phyloP scores from a whole-genome alignment of 2,888 invertebrate species.

The Drosophila demipolita region DNA sequence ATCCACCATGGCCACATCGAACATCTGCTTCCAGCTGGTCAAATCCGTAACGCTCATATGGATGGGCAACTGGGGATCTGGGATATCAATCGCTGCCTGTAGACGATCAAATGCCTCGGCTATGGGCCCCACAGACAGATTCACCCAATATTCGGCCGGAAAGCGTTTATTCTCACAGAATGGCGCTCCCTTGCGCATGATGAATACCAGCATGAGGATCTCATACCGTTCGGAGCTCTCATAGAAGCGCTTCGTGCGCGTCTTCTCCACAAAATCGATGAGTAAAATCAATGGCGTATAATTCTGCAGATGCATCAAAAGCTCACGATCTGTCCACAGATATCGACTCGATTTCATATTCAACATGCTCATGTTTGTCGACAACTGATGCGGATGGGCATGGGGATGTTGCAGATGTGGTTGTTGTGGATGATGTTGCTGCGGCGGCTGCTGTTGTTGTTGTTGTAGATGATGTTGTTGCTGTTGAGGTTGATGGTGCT shows the following conservation, averaged over 20 bases:
- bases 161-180: conserved; percentile 83
- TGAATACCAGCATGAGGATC: conserved; percentile 80
- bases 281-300: conserved; percentile 79
- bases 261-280: conserved; percentile 82
- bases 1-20: conserved; percentile 77
- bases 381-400: conserved; percentile 42
- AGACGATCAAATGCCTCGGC: conserved; percentile 79
- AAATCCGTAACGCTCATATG: conserved; percentile 81
- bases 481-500: conserved; percentile 23
- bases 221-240: conserved; percentile 82
- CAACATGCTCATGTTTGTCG: conserved; percentile 66
- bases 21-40: conserved; percentile 82
- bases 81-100: conserved; percentile 79
- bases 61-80: conserved; percentile 79
- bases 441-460: conserved; percentile 24
- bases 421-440: conserved; percentile 37
- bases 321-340: conserved; percentile 79
- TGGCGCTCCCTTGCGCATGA: conserved; percentile 80
- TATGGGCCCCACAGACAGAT: conserved; percentile 79
- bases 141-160: conserved; percentile 82
- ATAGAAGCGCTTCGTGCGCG: conserved; percentile 81
- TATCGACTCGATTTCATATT: conserved; percentile 65
- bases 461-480: conserved; percentile 45
- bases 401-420: conserved; percentile 44
- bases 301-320: conserved; percentile 81